Base-by-base conservation (phyloP, 2,113 vertebrate species). In the Aix galericulata region DNA sequence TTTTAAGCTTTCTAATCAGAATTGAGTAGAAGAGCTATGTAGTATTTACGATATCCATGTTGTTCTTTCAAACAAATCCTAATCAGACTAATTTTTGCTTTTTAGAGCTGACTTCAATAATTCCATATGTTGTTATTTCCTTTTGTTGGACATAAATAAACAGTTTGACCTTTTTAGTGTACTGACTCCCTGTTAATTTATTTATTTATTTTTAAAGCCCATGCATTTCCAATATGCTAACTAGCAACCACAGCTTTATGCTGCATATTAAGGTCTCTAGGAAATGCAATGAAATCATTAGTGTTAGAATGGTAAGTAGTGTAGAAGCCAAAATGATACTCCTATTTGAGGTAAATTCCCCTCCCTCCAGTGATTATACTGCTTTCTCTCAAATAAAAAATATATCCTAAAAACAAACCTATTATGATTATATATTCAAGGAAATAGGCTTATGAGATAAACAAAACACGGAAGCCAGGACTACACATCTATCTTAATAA, bases 241-340 rank as follows among this genome's bases (percentile, higher is more conserved):
- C 46, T 26, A 81, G 94, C 92, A 93, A 44, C 44, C 79, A 52
- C 58, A 80, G 58, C 73, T 86, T 64, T 86, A 46, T 38, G 48
- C 44, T 64, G 36, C 20, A 16, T 23, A 40, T 73, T 52, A 80
- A 69, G 32, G 81, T 91, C 84, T 86, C 67, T 72, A 59, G 86
- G 27, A 94, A 92, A 44, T 78, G 82, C 90, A 89, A 18, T 46
- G 40, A 91, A 82, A 88, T 46, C 68, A 90, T 78, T 79, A 93
- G 32, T 88, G 89, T 74, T 42, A 92, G 50, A 89, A 91, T 83
- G 86, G 48, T 56, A 73, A 91, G 40, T 31, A 84, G 31, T 29
- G 75, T 5, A 53, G 27, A n/a, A 93, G 38, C 32, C 52, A 92
- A 89, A 87, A 80, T 91, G 31, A 88, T 21, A 75, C n/a, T 79